Percentiles rank a stretch among this genome's conserved stretches.
Conservation (phyloP, 2,113 vertebrate genomes). For the Tetrao urogallus region DNA sequence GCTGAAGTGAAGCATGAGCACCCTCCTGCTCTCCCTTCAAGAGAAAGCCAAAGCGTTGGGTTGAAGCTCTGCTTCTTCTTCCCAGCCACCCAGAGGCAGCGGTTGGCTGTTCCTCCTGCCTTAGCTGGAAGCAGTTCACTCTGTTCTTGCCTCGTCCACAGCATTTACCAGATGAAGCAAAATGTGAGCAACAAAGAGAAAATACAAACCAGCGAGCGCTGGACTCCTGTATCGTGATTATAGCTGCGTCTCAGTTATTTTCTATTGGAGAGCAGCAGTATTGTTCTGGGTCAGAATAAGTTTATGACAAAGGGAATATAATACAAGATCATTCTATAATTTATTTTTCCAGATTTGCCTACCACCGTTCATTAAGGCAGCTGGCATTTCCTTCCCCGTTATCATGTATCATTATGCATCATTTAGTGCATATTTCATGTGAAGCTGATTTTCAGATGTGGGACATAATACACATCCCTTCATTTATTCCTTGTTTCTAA, state of each 20-base stretch:
- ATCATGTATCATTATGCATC: slow-evolving; percentile 45
- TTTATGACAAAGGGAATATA: slow-evolving; percentile 45
- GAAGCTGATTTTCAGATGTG: slow-evolving; percentile 55
- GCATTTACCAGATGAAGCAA: background rate
- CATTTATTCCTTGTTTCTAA: background rate
- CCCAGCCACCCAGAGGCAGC: background rate
- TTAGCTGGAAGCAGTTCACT: background rate
- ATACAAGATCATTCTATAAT: slow-evolving; percentile 38
- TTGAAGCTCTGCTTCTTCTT: background rate
- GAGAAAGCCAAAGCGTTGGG: fast-evolving
- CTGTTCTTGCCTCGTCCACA: background rate
- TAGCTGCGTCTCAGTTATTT: slow-evolving; percentile 14
- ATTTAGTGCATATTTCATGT: slow-evolving; percentile 33
- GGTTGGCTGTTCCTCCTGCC: background rate
- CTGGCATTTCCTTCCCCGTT: slow-evolving; percentile 37
- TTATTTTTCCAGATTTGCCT: slow-evolving; percentile 56
- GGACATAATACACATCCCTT: background rate
- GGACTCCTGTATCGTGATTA: background rate
- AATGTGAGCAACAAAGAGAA: slow-evolving; percentile 3
- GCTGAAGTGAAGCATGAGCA: background rate
- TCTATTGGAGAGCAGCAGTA: slow-evolving; percentile 34
- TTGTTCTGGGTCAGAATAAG: slow-evolving; percentile 48
- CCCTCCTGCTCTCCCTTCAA: background rate
- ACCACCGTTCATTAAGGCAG: slow-evolving; percentile 33
- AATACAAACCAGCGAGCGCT: background rate